phyloP scores from a whole-genome alignment of 2,797 vertebrate genomes.

The Sitta carolinensis region DNA sequence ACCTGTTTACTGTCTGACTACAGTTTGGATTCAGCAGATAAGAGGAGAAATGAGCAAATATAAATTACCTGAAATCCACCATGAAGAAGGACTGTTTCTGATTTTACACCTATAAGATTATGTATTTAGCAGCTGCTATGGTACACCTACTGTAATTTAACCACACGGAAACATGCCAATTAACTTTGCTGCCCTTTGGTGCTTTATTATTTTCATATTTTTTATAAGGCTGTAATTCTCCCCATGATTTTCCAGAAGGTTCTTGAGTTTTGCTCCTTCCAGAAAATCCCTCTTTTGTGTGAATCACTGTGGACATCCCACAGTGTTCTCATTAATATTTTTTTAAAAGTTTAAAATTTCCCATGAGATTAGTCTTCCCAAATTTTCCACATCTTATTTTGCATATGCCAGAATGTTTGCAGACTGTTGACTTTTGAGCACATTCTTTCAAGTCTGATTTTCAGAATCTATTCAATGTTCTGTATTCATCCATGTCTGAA shows the following conservation, averaged over 20 bases:
- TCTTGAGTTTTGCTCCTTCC: background rate
- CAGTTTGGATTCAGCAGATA: background rate
- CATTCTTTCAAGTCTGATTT: background rate
- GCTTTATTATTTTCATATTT: background rate
- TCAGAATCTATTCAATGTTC: background rate
- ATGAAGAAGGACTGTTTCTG: background rate
- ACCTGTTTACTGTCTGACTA: background rate
- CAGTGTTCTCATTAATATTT: background rate
- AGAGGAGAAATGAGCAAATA: background rate
- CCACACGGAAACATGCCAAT: background rate
- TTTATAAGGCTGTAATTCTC: background rate
- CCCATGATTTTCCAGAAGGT: background rate
- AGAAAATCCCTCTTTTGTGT: background rate
- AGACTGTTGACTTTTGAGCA: background rate
- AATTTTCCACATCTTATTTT: background rate
- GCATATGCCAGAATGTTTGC: background rate
- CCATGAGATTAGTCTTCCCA: background rate
- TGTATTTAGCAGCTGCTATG: background rate
- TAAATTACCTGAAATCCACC: background rate
- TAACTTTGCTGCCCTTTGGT: background rate
- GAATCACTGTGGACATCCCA: background rate
- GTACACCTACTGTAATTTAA: background rate
- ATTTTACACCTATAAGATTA: background rate
- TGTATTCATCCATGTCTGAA: background rate
- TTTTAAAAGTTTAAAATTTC: background rate